Evolutionary conservation across 2,888 invertebrate genomes (phyloP).

Genomic region (Atethmia centrago): DNA sequence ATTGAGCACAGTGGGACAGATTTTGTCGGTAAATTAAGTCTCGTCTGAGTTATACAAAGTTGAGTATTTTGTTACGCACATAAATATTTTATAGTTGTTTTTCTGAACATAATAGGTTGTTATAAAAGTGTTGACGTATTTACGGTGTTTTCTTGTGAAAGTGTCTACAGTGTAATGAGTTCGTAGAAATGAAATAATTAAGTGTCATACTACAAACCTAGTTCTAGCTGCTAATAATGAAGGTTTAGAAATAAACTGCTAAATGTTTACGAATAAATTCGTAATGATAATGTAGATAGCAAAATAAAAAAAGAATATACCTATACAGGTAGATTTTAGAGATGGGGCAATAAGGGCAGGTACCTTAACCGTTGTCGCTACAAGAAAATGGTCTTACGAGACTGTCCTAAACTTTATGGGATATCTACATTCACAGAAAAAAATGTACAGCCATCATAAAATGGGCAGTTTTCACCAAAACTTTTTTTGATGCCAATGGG

Average conservation of each 20-base stretch:
- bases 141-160: slow-evolving; percentile 43
- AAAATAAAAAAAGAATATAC: too few species aligned
- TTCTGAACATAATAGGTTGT: slow-evolving; percentile 46
- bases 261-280: background rate
- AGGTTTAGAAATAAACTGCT: too few species aligned
- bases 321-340: too few species aligned
- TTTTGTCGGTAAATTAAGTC: slow-evolving; percentile 48
- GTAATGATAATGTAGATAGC: too few species aligned
- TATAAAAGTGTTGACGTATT: slow-evolving; percentile 56
- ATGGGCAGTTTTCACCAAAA: too few species aligned
- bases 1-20: slow-evolving; percentile 50
- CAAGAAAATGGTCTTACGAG: too few species aligned
- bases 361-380: too few species aligned
- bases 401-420: too few species aligned
- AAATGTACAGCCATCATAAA: too few species aligned
- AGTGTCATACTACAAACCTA: background rate
- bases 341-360: too few species aligned
- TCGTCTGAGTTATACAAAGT: slow-evolving; percentile 18
- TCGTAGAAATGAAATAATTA: slow-evolving; percentile 14
- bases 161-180: slow-evolving; percentile 24
- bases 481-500: too few species aligned
- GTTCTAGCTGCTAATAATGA: background rate
- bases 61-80: slow-evolving; percentile 34
- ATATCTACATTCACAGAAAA: too few species aligned
- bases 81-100: slow-evolving; percentile 61